phyloP scores from a whole-genome alignment of 64 coral and sea anemone species.

The Catalaphyllia jardinei region DNA sequence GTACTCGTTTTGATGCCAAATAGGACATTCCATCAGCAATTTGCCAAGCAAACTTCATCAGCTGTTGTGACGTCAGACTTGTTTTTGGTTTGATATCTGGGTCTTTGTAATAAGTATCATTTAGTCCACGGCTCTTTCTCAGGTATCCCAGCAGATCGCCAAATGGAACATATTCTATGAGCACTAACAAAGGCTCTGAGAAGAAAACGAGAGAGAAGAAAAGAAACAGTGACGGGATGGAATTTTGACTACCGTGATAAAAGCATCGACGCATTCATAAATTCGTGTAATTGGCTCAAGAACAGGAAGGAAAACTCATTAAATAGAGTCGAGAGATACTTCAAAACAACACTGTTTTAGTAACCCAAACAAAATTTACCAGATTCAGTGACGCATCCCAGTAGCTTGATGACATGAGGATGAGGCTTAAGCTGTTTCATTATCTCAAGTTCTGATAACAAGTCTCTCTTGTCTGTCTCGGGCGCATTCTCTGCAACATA shows the following conservation, averaged over 20 bases:
- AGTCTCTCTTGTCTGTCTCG: constrained; percentile 27
- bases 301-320: no score
- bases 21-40: constrained; percentile 27
- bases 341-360: background rate
- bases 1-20: constrained; percentile 5
- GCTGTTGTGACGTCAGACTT: background rate
- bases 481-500: constrained; percentile 27
- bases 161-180: constrained; percentile 26
- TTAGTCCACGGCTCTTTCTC: constrained; percentile 9
- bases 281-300: no score
- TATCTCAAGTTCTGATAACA: constrained; percentile 36
- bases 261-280: no score
- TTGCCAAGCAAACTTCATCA: constrained; percentile 23
- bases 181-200: background rate
- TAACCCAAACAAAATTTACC: background rate
- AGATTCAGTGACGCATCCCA: constrained; percentile 29
- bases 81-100: constrained; percentile 8
- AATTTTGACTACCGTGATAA: no score
- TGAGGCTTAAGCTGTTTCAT: constrained; percentile 37
- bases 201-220: no score
- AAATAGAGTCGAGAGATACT: no score
- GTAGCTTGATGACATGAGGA: constrained; percentile 46
- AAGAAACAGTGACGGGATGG: no score
- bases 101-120: constrained; percentile 12
- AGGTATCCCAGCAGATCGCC: constrained; percentile 23